A percentile compares a stretch with the other conserved stretches of the same genome.
Evolutionary conservation across 2,797 vertebrate genomes (phyloP).

Genomic region (Ciconia nigra): DNA sequence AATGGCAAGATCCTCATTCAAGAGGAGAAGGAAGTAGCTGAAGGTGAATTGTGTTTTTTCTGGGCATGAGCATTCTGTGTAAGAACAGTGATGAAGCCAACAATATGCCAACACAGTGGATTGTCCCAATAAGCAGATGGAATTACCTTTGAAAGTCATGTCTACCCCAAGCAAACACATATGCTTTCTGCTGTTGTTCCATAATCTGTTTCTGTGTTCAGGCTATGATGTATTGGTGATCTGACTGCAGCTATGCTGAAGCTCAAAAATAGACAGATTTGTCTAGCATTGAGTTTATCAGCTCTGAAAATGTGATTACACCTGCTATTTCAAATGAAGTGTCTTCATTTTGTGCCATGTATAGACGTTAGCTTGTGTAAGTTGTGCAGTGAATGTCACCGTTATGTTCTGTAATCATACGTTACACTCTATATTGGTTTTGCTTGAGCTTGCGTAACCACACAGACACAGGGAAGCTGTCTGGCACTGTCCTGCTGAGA

Average conservation of each 20-base stretch:
- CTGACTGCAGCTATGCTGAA: neutral
- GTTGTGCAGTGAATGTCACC: neutral
- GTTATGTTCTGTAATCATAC: neutral
- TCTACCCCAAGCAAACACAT: neutral
- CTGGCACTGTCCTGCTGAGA: neutral
- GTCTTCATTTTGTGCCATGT: neutral
- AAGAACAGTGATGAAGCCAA: neutral
- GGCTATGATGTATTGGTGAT: neutral
- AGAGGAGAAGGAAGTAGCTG: neutral
- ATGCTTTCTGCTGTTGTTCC: neutral
- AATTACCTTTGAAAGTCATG: neutral
- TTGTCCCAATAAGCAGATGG: neutral
- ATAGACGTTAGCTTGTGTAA: neutral
- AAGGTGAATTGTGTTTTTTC: neutral
- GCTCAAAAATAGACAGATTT: neutral
- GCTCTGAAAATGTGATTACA: neutral
- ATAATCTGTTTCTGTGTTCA: neutral
- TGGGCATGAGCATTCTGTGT: neutral
- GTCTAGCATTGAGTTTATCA: neutral
- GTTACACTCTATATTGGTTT: neutral
- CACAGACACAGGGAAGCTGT: neutral
- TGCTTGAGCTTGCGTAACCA: neutral
- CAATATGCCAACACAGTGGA: neutral
- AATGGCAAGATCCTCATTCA: neutral
- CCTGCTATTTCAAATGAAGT: neutral